Conservation (phyloP, 1,140 invertebrate species). For the Rhizoglyphus robini region DNA sequence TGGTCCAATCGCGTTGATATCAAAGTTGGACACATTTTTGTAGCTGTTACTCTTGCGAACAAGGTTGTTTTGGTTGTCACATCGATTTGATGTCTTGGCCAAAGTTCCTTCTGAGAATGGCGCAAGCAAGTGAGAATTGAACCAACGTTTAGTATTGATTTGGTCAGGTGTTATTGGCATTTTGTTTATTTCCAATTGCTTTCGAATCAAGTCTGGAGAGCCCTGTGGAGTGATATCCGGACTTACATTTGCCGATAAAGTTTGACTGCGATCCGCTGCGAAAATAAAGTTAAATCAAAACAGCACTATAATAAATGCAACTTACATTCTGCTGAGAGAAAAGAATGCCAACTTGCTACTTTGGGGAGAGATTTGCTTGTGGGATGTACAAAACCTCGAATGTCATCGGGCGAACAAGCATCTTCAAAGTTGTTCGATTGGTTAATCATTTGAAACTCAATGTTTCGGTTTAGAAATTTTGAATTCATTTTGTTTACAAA, state of each 20-base stretch:
- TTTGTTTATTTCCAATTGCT: neutral
- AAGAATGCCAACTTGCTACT: neutral
- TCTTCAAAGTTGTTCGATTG: neutral
- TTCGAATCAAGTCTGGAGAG: neutral
- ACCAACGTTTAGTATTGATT: neutral
- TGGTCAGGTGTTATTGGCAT: neutral
- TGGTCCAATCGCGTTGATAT: slow-evolving; percentile 4
- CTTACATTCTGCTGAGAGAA: neutral
- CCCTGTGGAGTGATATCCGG: neutral
- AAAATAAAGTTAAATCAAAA: no score
- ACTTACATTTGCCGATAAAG: neutral
- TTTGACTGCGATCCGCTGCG: no score
- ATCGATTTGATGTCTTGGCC: neutral
- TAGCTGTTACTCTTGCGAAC: neutral
- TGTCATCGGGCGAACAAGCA: neutral
- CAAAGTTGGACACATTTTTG: neutral
- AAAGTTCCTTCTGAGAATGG: neutral
- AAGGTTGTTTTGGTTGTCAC: neutral
- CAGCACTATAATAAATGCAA: no score
- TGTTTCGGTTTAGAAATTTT: neutral
- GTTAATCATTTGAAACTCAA: neutral
- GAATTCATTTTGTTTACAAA: neutral
- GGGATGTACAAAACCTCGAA: neutral
- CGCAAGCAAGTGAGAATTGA: neutral
- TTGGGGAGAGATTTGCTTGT: neutral